Percentiles rank a stretch among this genome's conserved stretches.
Evolutionary conservation across 1,140 invertebrate species (phyloP).

Genomic region (Danaus melanippus): DNA sequence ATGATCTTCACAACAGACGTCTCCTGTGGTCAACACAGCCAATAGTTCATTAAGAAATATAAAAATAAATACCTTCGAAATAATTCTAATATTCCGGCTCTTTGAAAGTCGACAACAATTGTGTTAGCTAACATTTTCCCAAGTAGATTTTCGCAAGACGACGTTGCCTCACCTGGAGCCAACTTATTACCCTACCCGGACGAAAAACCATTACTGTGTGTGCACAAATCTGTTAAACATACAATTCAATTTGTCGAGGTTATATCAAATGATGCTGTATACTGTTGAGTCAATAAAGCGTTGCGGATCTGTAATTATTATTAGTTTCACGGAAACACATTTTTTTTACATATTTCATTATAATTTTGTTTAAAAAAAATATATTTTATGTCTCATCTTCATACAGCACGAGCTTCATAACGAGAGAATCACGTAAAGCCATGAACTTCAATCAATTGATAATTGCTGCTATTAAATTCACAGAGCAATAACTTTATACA

Average conservation of each 20-base stretch:
- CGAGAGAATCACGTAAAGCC: no score
- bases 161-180: constrained; percentile 43
- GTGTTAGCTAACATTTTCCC: constrained; percentile 45
- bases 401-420: no score
- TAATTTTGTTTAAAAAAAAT: no score
- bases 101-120: constrained; percentile 10
- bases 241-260: constrained; percentile 25
- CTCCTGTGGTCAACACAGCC: no score
- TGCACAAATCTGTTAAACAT: constrained; percentile 21
- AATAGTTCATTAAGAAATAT: no score
- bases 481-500: no score
- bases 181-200: constrained; percentile 35
- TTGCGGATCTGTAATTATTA: constrained; percentile 29
- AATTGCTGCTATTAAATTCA: no score
- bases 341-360: no score
- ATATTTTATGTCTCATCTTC: no score
- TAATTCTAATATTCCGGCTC: not conserved
- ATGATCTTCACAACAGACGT: no score
- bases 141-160: constrained; percentile 44
- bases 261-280: constrained; percentile 29
- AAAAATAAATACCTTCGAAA: no score
- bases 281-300: constrained; percentile 23
- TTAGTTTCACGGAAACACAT: not conserved
- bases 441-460: no score
- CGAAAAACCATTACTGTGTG: constrained; percentile 34